Base-by-base conservation (phyloP, 2,888 invertebrate species). In the Xestia ashworthii region DNA sequence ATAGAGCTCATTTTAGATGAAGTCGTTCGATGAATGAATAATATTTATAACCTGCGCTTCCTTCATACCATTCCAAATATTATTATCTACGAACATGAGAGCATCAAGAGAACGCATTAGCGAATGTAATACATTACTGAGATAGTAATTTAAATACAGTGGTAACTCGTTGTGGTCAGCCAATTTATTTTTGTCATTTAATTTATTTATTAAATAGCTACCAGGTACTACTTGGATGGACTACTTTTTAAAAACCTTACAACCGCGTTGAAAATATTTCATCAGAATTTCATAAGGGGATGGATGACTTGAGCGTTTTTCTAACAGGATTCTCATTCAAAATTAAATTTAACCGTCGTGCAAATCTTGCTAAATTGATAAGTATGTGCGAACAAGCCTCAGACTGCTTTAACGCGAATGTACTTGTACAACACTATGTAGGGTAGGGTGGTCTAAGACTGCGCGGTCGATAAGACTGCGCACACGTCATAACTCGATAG, bases 341-440 rank as follows among this genome's bases (percentile, higher is more conserved):
- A 55, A 55, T 64, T n/a, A 66, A 55, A 19, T 41, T n/a, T 38
- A 58, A 44, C 16, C 25, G 12, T 55, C 60, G 55, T 71, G 48
- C 16, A 41, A 78, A 73, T 71, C 46, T 76, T 74, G 25, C n/a
- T 14, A 46, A 71, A 58, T 48, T 48, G 53, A 71, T 72, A 75
- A 66, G 65, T 71, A 74, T 76, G n/a, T 71, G 71, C 58, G 76
- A 80, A 81, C 62, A 75, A 71, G 66, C 62, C 41, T 46, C 53
- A 41, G 14, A 79, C 46, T 84, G 53, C 62, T 48, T 50, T 84
- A 71, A 58, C 58, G 68, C 50, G 53, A 81, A 74, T 32, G 48
- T 81, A 68, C 80, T 81, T 83, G 78, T 84, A 83, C 76, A 85
- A 81, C 81, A 84, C 77, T 86, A 80, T 84, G 79, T 85, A n/a